Percentiles rank a stretch among this genome's conserved stretches.
These are phyloP conservation scores for Eriocheir sinensis DNA, from an alignment of 1,140 invertebrate genomes.

Conservation along the genomic window DNA sequence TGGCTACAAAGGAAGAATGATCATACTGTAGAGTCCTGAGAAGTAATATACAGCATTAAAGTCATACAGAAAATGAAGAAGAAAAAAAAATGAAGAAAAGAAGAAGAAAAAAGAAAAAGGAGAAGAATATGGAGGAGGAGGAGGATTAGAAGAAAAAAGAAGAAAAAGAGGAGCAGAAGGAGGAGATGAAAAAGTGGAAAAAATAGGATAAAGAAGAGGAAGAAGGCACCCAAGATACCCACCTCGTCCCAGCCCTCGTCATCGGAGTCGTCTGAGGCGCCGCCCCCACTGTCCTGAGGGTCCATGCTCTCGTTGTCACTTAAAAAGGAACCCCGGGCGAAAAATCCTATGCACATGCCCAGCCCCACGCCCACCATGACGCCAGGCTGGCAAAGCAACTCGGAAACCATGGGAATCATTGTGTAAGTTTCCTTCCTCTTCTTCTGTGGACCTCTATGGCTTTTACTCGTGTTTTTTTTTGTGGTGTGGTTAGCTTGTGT, in stretches of 20 bases:
- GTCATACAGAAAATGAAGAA: background rate
- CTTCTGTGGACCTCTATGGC: background rate
- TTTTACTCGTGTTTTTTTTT: background rate
- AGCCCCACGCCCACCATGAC: slow-evolving; percentile 67
- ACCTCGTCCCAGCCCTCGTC: slow-evolving; percentile 68
- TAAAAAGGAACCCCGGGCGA: slow-evolving; percentile 59
- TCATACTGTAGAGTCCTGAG: too few species aligned
- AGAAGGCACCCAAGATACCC: background rate
- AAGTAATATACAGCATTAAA: background rate
- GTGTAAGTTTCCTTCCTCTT: too few species aligned
- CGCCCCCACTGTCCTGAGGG: background rate
- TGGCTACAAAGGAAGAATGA: too few species aligned
- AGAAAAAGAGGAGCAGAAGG: background rate
- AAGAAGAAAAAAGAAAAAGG: background rate
- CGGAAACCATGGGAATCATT: slow-evolving; percentile 63
- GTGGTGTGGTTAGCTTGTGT: background rate
- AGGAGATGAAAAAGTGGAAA: background rate
- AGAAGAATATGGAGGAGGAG: background rate
- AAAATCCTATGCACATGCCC: slow-evolving; percentile 63
- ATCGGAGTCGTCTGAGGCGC: slow-evolving; percentile 28
- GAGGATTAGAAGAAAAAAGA: background rate
- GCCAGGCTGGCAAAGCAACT: slow-evolving; percentile 54
- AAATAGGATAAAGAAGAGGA: background rate
- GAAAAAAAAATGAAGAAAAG: background rate
- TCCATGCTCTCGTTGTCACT: background rate